Evolutionary conservation across 2,797 vertebrate species (phyloP).

Genomic region (Acanthis flammea): DNA sequence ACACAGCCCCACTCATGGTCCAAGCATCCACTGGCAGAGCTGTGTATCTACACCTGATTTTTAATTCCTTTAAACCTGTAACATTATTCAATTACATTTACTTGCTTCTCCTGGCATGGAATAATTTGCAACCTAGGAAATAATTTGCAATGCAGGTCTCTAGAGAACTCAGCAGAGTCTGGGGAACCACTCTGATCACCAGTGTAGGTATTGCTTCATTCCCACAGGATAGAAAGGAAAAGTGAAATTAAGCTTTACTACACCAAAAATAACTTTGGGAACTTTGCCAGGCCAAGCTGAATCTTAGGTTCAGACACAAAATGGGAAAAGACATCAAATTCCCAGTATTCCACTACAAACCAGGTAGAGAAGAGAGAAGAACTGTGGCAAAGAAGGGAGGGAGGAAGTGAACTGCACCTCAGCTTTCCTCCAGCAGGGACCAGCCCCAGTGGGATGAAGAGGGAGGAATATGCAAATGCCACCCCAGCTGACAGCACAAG

Average conservation of each 20-base stretch:
- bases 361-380: not conserved
- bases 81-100: not conserved
- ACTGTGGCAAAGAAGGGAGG: not conserved
- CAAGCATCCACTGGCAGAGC: not conserved
- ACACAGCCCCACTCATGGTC: not conserved
- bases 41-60: not conserved
- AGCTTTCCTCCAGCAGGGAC: not conserved
- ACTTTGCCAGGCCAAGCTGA: not conserved
- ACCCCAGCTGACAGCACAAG: not conserved
- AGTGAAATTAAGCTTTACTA: not conserved
- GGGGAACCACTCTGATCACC: not conserved
- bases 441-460: not conserved
- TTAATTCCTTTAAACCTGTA: not conserved
- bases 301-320: not conserved
- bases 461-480: not conserved
- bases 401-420: not conserved
- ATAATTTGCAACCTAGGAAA: not conserved
- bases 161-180: not conserved
- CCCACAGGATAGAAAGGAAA: not conserved
- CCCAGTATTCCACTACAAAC: not conserved
- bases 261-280: rapidly evolving
- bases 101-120: not conserved
- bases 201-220: not conserved
- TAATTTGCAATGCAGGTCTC: not conserved
- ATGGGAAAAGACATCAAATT: not conserved